phyloP scores from a whole-genome alignment of 2,888 invertebrate species.

The Meiosimyza platycephala region DNA sequence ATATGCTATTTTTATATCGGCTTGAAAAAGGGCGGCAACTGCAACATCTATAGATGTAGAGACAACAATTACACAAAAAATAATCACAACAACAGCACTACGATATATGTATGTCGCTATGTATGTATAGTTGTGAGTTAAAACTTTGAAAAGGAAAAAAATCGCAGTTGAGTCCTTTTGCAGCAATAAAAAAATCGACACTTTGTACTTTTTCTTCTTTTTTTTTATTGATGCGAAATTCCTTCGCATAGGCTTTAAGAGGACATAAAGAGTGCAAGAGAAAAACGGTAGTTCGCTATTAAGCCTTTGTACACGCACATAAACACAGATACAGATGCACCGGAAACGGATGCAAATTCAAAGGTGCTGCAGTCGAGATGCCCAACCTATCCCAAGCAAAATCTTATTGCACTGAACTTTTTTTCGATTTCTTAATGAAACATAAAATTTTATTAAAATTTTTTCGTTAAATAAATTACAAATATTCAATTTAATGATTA shows the following conservation, averaged over 20 bases:
- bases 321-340: slow-evolving; percentile 18
- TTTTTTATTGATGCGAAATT: too few relatives aligned
- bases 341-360: slow-evolving; percentile 37
- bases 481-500: background rate
- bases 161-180: too few relatives aligned
- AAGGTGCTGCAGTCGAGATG: slow-evolving; percentile 12
- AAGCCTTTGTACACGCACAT: slow-evolving; percentile 5
- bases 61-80: slow-evolving; percentile 22
- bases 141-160: background rate
- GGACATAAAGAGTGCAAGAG: background rate
- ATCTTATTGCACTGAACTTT: background rate
- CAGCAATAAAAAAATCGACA: too few relatives aligned
- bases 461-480: slow-evolving; percentile 5
- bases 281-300: background rate
- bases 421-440: background rate
- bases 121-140: too few relatives aligned
- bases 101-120: too few relatives aligned
- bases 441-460: background rate
- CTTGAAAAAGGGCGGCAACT: slow-evolving; percentile 47
- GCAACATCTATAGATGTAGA: slow-evolving; percentile 38
- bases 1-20: slow-evolving; percentile 15
- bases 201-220: too few relatives aligned
- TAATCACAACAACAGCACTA: slow-evolving; percentile 2
- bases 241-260: background rate
- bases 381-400: slow-evolving; percentile 33